Conservation (phyloP, 2,888 invertebrate genomes). For the Ctenicera cuprea region DNA sequence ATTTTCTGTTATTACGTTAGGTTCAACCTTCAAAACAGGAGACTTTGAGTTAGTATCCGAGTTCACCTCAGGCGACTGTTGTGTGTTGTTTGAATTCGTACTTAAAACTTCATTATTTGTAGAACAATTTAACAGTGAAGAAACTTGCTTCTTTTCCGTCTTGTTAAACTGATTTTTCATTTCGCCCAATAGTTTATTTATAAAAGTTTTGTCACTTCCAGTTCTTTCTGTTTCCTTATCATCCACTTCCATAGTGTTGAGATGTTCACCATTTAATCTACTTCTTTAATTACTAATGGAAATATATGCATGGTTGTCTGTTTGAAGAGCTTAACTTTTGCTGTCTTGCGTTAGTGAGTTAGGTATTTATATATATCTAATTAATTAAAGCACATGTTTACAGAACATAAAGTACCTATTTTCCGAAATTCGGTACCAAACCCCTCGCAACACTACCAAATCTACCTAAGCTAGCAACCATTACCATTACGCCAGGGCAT, state of each 20-base stretch:
- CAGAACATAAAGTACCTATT: neutral
- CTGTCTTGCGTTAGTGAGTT: neutral
- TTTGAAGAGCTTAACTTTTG: neutral
- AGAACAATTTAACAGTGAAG: slow-evolving; percentile 22
- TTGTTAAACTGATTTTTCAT: slow-evolving; percentile 70
- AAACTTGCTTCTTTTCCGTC: slow-evolving; percentile 70
- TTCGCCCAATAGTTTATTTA: slow-evolving; percentile 67
- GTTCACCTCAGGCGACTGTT: slow-evolving; percentile 10
- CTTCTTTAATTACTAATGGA: slow-evolving; percentile 19
- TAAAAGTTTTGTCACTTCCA: slow-evolving; percentile 59
- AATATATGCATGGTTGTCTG: slow-evolving; percentile 20
- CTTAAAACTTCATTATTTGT: slow-evolving; percentile 22
- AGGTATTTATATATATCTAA: neutral
- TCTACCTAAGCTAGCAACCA: neutral
- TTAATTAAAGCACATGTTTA: neutral
- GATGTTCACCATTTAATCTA: slow-evolving; percentile 29
- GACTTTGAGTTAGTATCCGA: slow-evolving; percentile 3
- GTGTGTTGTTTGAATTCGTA: neutral
- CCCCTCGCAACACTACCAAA: slow-evolving; percentile 6
- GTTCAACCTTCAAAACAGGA: slow-evolving; percentile 18
- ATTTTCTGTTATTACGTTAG: neutral
- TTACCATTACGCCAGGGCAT: neutral
- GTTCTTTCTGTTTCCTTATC: slow-evolving; percentile 45
- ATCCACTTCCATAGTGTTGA: slow-evolving; percentile 47
- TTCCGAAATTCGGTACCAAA: slow-evolving; percentile 12